Evolutionary conservation across 2,888 invertebrate genomes (phyloP).

Genomic region (Thecophora atra): DNA sequence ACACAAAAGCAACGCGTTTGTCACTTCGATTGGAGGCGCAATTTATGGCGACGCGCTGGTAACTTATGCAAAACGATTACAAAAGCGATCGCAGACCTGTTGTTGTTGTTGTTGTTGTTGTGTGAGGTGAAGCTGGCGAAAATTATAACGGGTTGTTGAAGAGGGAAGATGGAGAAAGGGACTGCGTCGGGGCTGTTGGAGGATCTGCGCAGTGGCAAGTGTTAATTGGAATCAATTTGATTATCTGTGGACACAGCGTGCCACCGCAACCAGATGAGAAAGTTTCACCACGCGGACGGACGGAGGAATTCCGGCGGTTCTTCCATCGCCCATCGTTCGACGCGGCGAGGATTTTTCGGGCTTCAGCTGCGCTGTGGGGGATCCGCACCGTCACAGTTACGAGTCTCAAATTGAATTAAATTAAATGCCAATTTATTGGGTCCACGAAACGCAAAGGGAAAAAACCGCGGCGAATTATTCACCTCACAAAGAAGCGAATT

Average conservation of each 20-base stretch:
- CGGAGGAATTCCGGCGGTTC: background rate
- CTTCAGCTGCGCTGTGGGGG: constrained; percentile 57
- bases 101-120: constrained; percentile 4
- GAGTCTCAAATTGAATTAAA: constrained; percentile 63
- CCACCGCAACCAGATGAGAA: constrained; percentile 42
- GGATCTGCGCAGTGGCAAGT: constrained; percentile 61
- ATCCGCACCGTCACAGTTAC: constrained; percentile 39
- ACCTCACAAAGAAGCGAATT: background rate
- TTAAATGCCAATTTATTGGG: constrained; percentile 62
- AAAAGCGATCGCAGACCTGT: constrained; percentile 27
- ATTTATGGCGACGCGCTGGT: constrained; percentile 55
- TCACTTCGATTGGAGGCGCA: constrained; percentile 55
- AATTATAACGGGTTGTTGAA: constrained; percentile 16
- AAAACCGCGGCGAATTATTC: background rate
- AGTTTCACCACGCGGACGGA: constrained; percentile 26
- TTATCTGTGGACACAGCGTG: constrained; percentile 55
- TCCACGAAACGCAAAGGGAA: background rate
- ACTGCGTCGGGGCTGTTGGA: background rate
- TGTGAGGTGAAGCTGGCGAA: background rate
- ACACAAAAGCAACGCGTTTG: constrained; percentile 51
- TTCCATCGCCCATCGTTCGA: background rate
- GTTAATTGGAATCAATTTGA: constrained; percentile 67
- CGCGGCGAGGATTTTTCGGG: constrained; percentile 52
- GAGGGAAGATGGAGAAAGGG: constrained; percentile 15
- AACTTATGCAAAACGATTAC: constrained; percentile 50